Evolutionary conservation across 2,113 vertebrate species (phyloP).

Genomic region (Gopherus evgoodei): DNA sequence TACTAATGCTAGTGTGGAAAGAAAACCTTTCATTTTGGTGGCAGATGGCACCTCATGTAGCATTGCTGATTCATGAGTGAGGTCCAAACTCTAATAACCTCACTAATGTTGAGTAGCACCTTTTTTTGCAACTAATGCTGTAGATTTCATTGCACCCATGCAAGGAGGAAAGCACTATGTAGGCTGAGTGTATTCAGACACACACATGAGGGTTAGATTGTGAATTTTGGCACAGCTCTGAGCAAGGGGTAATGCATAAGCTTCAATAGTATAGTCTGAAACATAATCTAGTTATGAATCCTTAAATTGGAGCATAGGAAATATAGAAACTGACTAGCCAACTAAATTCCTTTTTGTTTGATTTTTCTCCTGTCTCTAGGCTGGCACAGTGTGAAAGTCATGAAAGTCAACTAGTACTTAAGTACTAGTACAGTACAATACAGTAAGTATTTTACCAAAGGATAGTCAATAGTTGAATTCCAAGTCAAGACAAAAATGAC

Average conservation of each 20-base stretch:
- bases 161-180: neutral
- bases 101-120: neutral
- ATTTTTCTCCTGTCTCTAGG: neutral
- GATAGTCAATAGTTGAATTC: neutral
- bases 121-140: neutral
- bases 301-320: neutral
- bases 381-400: neutral
- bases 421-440: neutral
- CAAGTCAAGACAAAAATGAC: neutral
- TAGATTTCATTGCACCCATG: neutral
- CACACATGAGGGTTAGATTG: neutral
- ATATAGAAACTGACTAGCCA: neutral
- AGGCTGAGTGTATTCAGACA: neutral
- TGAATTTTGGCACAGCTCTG: fast-evolving
- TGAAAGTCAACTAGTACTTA: neutral
- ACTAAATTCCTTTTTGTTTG: neutral
- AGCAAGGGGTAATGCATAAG: neutral
- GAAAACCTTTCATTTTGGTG: fast-evolving
- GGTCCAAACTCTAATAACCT: neutral
- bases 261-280: neutral
- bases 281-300: neutral
- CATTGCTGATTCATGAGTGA: neutral
- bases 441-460: neutral
- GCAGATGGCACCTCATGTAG: fast-evolving
- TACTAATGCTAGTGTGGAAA: neutral